Base-by-base conservation (phyloP, 2,797 vertebrate genomes). In the Leptatherina wallacei region DNA sequence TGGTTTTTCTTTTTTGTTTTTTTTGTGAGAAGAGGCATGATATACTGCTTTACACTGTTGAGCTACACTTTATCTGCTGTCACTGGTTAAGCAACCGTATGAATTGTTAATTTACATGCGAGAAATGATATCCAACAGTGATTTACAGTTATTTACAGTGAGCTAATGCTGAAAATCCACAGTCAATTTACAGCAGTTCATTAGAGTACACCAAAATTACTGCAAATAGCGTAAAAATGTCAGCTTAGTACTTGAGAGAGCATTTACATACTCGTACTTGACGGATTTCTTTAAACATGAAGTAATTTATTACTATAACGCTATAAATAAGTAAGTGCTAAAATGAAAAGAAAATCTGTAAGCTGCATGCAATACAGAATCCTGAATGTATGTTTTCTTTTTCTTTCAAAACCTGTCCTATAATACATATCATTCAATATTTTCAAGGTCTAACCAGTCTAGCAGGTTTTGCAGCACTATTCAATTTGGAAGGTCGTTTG, bases 401-500 rank as follows among this genome's bases (percentile, higher is more conserved):
- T 7, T 47, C 9, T 20, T 20, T 51, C 27, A 7, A 16, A 7
- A 30, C 52, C 30, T 27, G 27, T 16, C 12, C 52, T 55, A 13
- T 12, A 55, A 30, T 55, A 55, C 52, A 55, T 8, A 30, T 30
- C 52, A n/a, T 54, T 54, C 2, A 9, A 29, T 61, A 51, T 7
- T 55, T 30, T 47, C 64, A 14, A 13, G 13, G 20, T 70, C 20
- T 52, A 40, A 35, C 20, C 0, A 42, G 1, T 54, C 2, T 36
- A 52, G 16, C 13, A 38, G 11, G 8, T 61, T 49, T 44, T 62
- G 35, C 1, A 73, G 24, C 40, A 18, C 4, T 13, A 12, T 66
- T 60, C 18, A 44, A 64, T 71, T 55, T 32, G 72, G 35, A 29
- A n/a, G n/a, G 35, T 60, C 27, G 27, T 24, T 14, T 61, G 16